phyloP scores from a whole-genome alignment of 2,797 vertebrate species.

The Octomys mimax region DNA sequence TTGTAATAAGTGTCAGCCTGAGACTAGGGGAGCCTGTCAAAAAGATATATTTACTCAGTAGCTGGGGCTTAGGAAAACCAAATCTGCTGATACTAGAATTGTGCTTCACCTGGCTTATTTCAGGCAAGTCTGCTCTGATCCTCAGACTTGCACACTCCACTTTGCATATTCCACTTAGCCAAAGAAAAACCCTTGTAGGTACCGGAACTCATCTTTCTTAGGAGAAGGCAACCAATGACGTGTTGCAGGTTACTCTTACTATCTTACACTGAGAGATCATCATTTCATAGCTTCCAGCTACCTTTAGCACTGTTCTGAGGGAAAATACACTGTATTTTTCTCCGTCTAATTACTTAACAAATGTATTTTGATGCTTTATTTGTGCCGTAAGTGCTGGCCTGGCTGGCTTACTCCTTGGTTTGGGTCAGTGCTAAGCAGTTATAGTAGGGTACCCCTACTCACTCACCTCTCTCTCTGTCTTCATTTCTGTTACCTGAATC shows the following conservation, averaged over 20 bases:
- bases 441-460: background rate
- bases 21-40: background rate
- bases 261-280: background rate
- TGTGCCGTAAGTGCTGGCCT: background rate
- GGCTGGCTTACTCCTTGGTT: background rate
- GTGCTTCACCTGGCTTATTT: background rate
- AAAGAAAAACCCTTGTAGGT: background rate
- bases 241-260: background rate
- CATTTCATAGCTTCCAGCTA: background rate
- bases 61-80: background rate
- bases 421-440: background rate
- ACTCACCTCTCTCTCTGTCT: background rate
- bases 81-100: background rate
- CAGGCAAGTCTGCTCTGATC: background rate
- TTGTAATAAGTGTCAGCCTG: background rate
- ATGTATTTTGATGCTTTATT: background rate
- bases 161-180: background rate
- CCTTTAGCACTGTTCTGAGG: background rate
- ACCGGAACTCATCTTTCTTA: background rate
- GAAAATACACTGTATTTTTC: background rate
- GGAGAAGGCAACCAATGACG: background rate
- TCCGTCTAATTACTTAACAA: background rate
- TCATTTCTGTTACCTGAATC: background rate
- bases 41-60: background rate
- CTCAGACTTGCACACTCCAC: background rate